phyloP scores from a whole-genome alignment of 2,888 invertebrate genomes.

The Caenorhabditis sp. region DNA sequence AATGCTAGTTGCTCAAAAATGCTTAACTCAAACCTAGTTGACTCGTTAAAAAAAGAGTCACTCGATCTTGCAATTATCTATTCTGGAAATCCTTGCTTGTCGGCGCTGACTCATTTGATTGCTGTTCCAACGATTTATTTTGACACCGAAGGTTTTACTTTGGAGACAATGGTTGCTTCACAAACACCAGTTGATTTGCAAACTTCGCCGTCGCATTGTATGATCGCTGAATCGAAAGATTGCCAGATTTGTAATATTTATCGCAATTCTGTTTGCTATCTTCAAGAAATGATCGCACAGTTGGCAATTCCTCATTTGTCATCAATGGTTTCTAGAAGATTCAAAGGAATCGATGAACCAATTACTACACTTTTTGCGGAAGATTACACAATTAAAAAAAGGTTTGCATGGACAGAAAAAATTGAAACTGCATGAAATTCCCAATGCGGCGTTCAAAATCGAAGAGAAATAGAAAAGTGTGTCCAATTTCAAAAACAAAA shows the following conservation, averaged over 20 bases:
- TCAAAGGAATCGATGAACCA: conserved; percentile 60
- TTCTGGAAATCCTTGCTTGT: conserved; percentile 67
- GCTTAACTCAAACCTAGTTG: conserved; percentile 68
- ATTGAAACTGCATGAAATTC: neutral
- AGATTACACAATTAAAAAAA: conserved; percentile 67
- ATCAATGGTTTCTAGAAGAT: conserved; percentile 47
- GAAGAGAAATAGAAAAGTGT: too few relatives aligned
- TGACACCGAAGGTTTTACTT: conserved; percentile 64
- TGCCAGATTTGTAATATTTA: conserved; percentile 25
- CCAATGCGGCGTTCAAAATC: too few relatives aligned
- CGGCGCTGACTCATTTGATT: conserved; percentile 65
- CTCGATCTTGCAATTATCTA: conserved; percentile 68
- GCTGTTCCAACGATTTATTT: conserved; percentile 68
- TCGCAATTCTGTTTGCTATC: conserved; percentile 49
- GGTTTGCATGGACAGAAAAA: conserved; percentile 29
- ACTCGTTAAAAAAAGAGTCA: conserved; percentile 60
- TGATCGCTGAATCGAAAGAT: conserved; percentile 24
- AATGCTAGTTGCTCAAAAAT: conserved; percentile 68
- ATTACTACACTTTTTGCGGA: conserved; percentile 60
- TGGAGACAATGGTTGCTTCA: conserved; percentile 67
- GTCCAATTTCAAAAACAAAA: too few relatives aligned
- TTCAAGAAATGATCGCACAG: conserved; percentile 60
- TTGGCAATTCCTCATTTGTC: conserved; percentile 49
- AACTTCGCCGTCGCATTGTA: conserved; percentile 42
- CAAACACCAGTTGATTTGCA: conserved; percentile 54